These are phyloP conservation scores for Zaprionus obscuricornis DNA, from an alignment of 2,888 invertebrate species.

Conservation along the genomic window DNA sequence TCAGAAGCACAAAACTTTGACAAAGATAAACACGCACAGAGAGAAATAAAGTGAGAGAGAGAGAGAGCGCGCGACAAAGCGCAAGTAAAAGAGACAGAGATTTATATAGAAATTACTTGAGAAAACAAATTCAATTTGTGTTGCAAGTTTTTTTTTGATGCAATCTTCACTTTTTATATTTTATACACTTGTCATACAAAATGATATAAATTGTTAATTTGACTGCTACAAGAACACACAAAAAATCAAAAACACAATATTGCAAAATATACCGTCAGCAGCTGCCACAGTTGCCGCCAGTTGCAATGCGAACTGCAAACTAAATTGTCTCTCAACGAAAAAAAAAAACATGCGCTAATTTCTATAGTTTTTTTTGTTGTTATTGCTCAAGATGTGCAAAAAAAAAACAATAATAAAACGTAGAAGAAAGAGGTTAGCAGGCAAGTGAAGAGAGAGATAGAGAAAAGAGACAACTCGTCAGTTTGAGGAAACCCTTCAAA, in stretches of 20 bases:
- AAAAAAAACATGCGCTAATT: slow-evolving; percentile 46
- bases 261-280: slow-evolving; percentile 54
- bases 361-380: slow-evolving; percentile 16
- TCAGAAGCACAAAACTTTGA: too few species aligned
- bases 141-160: slow-evolving; percentile 34
- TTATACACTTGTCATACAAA: slow-evolving; percentile 9
- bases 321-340: slow-evolving; percentile 28
- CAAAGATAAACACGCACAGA: too few species aligned
- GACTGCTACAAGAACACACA: slow-evolving; percentile 17
- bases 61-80: too few species aligned
- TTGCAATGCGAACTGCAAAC: slow-evolving; percentile 37
- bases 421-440: slow-evolving; percentile 17
- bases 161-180: slow-evolving; percentile 23
- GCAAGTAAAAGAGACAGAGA: too few species aligned
- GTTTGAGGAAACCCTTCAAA: slow-evolving; percentile 45
- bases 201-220: slow-evolving; percentile 39
- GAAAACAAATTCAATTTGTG: slow-evolving; percentile 50
- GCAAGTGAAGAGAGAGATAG: slow-evolving; percentile 12
- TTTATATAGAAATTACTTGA: slow-evolving; percentile 38
- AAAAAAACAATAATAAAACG: slow-evolving; percentile 14
- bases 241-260: slow-evolving; percentile 18
- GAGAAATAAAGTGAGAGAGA: too few species aligned
- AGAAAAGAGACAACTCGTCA: slow-evolving; percentile 11
- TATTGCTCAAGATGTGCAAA: slow-evolving; percentile 36
- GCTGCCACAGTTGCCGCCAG: slow-evolving; percentile 11